These are phyloP conservation scores for Stratiomys singularior DNA, from an alignment of 2,888 invertebrate species.

Conservation along the genomic window DNA sequence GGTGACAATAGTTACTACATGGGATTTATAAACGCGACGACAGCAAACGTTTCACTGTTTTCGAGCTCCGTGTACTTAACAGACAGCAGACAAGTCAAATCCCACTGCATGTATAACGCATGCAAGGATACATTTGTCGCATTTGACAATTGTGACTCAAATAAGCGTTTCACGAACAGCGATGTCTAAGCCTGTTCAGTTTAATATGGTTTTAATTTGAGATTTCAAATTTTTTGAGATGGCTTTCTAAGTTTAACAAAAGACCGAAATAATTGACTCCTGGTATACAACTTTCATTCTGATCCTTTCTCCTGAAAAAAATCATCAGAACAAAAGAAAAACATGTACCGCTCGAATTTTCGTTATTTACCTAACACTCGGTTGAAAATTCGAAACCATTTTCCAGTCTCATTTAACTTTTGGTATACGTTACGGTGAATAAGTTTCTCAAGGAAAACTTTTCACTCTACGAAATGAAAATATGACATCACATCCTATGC, in stretches of 20 bases:
- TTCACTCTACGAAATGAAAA: conserved; percentile 9
- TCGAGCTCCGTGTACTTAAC: neutral
- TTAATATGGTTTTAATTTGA: no score
- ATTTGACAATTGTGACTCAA: neutral
- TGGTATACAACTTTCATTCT: no score
- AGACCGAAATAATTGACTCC: no score
- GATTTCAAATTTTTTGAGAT: no score
- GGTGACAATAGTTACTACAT: neutral
- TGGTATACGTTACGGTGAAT: neutral
- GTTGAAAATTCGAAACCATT: neutral
- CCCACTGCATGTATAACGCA: neutral
- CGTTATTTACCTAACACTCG: no score
- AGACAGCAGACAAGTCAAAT: conserved; percentile 16
- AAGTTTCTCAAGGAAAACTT: neutral
- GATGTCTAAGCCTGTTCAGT: neutral
- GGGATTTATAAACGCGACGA: conserved; percentile 5
- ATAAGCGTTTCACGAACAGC: neutral
- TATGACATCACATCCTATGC: conserved; percentile 34
- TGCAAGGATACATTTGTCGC: neutral
- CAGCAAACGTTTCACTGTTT: neutral
- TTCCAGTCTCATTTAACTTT: conserved; percentile 4
- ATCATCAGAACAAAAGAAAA: neutral
- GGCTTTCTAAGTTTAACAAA: no score
- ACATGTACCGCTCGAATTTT: no score
- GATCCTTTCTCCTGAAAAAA: no score